Conservation (phyloP, 2,113 vertebrate species). For the Sylvilagus bachmani region DNA sequence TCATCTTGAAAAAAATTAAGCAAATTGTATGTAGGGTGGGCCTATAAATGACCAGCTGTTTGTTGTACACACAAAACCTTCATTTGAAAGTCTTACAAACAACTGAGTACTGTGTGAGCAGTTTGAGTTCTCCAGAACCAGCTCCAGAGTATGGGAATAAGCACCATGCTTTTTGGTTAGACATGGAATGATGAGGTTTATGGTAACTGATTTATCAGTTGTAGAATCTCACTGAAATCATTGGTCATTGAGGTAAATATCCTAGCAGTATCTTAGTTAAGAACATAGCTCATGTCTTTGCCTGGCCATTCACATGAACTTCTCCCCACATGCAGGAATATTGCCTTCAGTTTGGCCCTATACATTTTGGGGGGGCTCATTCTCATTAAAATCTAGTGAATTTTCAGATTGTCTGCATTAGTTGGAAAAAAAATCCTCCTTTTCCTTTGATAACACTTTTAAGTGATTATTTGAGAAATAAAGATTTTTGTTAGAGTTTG, state of each 20-base stretch:
- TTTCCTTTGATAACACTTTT: background rate
- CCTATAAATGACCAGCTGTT: background rate
- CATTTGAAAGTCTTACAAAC: background rate
- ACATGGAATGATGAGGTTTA: rapidly evolving
- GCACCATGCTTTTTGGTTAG: background rate
- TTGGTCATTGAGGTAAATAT: background rate
- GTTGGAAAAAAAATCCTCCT: background rate
- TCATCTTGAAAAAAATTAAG: background rate
- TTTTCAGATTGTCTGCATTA: background rate
- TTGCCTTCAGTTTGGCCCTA: too few species aligned
- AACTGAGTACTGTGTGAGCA: background rate
- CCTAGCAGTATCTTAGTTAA: background rate
- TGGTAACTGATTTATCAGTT: background rate
- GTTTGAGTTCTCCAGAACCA: background rate
- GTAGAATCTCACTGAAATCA: background rate
- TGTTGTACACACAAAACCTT: background rate
- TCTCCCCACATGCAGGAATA: rapidly evolving
- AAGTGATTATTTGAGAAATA: background rate
- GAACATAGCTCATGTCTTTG: background rate
- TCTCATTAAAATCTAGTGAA: background rate
- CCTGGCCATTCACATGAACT: background rate
- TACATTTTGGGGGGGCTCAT: too few species aligned
- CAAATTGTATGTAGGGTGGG: too few species aligned
- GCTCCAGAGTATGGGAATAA: background rate
- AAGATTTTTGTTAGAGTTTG: too few species aligned